A percentile compares a stretch with the other conserved stretches of the same genome.
These are phyloP conservation scores for Erebia aethiops DNA, from an alignment of 2,888 invertebrate genomes.

Conservation along the genomic window DNA sequence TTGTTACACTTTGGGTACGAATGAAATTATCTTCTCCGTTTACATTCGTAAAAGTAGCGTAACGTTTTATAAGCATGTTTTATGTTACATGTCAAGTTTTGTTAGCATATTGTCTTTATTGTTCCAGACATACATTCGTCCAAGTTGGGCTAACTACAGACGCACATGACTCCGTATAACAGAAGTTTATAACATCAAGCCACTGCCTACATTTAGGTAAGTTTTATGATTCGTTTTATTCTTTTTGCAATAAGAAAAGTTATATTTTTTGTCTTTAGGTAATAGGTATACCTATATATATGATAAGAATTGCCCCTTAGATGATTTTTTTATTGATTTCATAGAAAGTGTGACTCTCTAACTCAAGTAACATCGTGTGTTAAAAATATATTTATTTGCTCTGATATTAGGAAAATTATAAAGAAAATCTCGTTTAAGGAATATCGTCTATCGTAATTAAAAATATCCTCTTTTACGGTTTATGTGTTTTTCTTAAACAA, in stretches of 20 bases:
- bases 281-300: no score
- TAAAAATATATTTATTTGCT: not conserved
- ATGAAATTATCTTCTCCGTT: slow-evolving; percentile 4
- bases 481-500: no score
- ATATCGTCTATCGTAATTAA: not conserved
- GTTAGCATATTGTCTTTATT: slow-evolving; percentile 46
- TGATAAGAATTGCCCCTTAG: no score
- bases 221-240: slow-evolving; percentile 34
- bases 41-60: not conserved
- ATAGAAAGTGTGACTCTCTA: not conserved
- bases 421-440: slow-evolving; percentile 10
- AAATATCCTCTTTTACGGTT: no score
- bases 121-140: slow-evolving; percentile 62
- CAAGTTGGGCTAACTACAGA: slow-evolving; percentile 45
- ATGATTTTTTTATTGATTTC: no score
- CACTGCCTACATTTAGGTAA: slow-evolving; percentile 71
- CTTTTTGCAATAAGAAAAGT: not conserved
- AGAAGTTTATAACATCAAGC: slow-evolving; percentile 73
- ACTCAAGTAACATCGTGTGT: not conserved
- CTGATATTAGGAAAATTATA: not conserved
- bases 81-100: slow-evolving; percentile 16
- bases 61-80: slow-evolving; percentile 15
- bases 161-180: slow-evolving; percentile 62
- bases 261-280: no score
- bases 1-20: not conserved